phyloP scores from a whole-genome alignment of 2,888 invertebrate species.

The Liodrosophila aerea region DNA sequence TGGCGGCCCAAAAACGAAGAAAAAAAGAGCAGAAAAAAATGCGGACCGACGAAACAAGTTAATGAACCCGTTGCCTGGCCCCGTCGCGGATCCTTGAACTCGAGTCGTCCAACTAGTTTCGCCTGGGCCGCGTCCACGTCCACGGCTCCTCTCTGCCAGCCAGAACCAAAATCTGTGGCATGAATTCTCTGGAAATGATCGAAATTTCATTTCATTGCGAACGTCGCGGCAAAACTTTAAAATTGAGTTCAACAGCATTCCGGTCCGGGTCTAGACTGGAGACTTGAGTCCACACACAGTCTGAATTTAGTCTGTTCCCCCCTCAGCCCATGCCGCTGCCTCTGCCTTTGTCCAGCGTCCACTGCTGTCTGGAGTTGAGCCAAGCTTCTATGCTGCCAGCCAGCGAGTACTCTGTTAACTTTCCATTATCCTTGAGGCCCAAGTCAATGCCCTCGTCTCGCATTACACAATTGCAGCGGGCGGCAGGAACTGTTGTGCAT shows the following conservation, averaged over 20 bases:
- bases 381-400: slow-evolving; percentile 4
- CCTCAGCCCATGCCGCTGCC: not conserved
- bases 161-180: slow-evolving; percentile 67
- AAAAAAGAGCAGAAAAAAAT: slow-evolving; percentile 8
- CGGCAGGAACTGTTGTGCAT: slow-evolving; percentile 17
- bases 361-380: slow-evolving; percentile 32
- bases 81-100: slow-evolving; percentile 60
- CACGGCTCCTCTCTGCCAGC: slow-evolving; percentile 13
- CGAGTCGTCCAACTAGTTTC: slow-evolving; percentile 66
- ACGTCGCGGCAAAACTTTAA: slow-evolving; percentile 23
- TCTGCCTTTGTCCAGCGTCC: slow-evolving; percentile 14
- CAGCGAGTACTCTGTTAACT: slow-evolving; percentile 31
- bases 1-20: slow-evolving; percentile 39
- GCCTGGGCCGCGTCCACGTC: slow-evolving; percentile 23
- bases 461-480: slow-evolving; percentile 67
- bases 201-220: slow-evolving; percentile 70
- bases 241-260: slow-evolving; percentile 74
- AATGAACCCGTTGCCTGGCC: slow-evolving; percentile 66
- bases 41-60: slow-evolving; percentile 60
- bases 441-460: slow-evolving; percentile 67
- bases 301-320: slow-evolving; percentile 15
- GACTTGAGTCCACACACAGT: slow-evolving; percentile 27
- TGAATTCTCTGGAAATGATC: slow-evolving; percentile 74
- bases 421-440: slow-evolving; percentile 66
- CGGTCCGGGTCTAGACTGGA: slow-evolving; percentile 34